Evolutionary conservation across 2,797 vertebrate species (phyloP).

Genomic region (Arrhamphus sclerolepis): DNA sequence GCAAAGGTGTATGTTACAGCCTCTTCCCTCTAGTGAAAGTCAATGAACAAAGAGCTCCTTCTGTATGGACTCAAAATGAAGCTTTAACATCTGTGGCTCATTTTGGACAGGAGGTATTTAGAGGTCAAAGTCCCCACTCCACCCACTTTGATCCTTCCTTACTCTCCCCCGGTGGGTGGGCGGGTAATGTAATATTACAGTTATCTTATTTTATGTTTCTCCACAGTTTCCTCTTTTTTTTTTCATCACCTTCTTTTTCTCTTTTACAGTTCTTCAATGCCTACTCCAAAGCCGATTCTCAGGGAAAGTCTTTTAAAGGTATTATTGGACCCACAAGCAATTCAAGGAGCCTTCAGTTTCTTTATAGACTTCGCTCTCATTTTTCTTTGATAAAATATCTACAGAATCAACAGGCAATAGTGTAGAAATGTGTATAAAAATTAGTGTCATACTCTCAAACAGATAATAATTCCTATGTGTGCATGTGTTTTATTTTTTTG

Average conservation of each 20-base stretch:
- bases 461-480: not conserved
- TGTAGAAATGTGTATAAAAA: not conserved
- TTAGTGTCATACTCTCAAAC: not conserved
- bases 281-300: constrained; percentile 77
- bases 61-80: constrained; percentile 49
- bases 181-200: too few relatives aligned
- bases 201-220: constrained; percentile 2
- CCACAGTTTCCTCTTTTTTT: constrained; percentile 1
- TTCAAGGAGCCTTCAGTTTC: not conserved
- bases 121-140: constrained; percentile 35
- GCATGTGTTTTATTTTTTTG: too few relatives aligned
- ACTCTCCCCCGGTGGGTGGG: too few relatives aligned
- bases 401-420: not conserved
- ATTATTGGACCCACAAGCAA: constrained; percentile 33
- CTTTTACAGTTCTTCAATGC: constrained; percentile 89
- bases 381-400: not conserved
- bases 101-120: constrained; percentile 64
- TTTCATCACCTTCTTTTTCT: constrained; percentile 35
- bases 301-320: constrained; percentile 80
- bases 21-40: constrained; percentile 12
- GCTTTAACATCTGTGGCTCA: constrained; percentile 71
- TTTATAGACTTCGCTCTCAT: not conserved
- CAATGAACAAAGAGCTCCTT: constrained; percentile 66
- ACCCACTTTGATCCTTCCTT: too few relatives aligned
- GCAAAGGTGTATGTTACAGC: constrained; percentile 30